Evolutionary conservation across 2,113 vertebrate genomes (phyloP).

Genomic region (Neogobius melanostomus): DNA sequence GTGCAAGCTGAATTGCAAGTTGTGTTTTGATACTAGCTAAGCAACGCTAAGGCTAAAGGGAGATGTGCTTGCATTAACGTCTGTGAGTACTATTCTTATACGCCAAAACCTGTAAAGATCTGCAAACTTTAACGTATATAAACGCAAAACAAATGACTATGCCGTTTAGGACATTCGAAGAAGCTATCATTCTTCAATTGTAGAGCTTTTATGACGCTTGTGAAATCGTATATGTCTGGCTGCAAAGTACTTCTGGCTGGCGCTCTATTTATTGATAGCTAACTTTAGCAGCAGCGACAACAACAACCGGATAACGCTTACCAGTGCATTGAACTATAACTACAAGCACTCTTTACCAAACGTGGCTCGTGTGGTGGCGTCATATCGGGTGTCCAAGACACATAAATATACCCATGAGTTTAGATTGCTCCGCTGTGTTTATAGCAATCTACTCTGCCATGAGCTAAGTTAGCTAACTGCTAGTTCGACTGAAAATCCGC

Average conservation of each 20-base stretch:
- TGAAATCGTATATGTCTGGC: conserved; percentile 69
- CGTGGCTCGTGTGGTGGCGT: not conserved
- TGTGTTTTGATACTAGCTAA: conserved; percentile 31
- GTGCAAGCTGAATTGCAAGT: not conserved
- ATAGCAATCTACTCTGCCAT: conserved; percentile 67
- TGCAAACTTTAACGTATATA: rapidly evolving
- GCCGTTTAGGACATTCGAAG: conserved; percentile 11
- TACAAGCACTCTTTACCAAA: conserved; percentile 1
- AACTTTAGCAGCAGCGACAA: conserved; percentile 46
- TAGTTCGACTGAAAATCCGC: conserved; percentile 56
- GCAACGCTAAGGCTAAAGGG: conserved; percentile 39
- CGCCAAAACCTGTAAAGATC: rapidly evolving
- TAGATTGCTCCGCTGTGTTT: conserved; percentile 41
- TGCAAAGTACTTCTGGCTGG: conserved; percentile 40
- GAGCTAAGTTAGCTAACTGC: conserved; percentile 50
- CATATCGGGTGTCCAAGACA: not conserved
- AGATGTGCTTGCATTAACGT: conserved; percentile 13
- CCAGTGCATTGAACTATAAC: not conserved
- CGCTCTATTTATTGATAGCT: conserved; percentile 71
- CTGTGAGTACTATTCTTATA: not conserved
- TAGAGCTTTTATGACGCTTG: conserved; percentile 66
- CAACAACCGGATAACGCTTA: conserved; percentile 29
- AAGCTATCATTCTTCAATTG: conserved; percentile 38
- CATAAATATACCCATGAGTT: conserved; percentile 1
- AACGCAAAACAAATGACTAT: not conserved